A percentile compares a stretch with the other conserved stretches of the same genome.
Evolutionary conservation across 2,888 invertebrate species (phyloP).

Genomic region (Pheosia gnoma): DNA sequence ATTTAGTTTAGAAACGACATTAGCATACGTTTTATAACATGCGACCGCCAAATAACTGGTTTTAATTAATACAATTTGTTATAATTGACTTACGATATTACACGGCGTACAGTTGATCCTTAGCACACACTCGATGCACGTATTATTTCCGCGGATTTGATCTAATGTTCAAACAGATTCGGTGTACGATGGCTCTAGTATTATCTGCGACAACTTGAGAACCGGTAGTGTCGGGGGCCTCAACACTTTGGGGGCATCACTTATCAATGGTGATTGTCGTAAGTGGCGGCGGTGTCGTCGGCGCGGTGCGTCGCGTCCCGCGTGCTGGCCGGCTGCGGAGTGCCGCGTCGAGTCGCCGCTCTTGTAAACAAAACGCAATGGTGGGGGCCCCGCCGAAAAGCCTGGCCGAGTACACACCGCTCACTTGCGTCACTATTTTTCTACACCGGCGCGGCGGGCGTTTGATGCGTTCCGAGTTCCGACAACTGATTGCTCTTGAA

Average conservation of each 20-base stretch:
- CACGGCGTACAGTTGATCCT: conserved; percentile 56
- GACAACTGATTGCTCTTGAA: conserved; percentile 29
- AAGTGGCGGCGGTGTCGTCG: conserved; percentile 36
- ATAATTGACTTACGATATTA: conserved; percentile 64
- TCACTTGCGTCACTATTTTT: conserved; percentile 75
- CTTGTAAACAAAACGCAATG: conserved; percentile 80
- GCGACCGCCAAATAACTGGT: conserved; percentile 32
- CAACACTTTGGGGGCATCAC: conserved; percentile 55
- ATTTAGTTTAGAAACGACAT: conserved; percentile 48
- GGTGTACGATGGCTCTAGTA: conserved; percentile 43
- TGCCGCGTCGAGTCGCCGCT: conserved; percentile 73
- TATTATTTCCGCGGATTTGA: conserved; percentile 43
- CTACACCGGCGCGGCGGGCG: conserved; percentile 44
- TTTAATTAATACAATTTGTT: conserved; percentile 41
- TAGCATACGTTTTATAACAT: conserved; percentile 49
- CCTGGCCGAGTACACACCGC: conserved; percentile 70
- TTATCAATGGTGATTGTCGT: conserved; percentile 50
- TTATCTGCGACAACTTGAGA: conserved; percentile 40
- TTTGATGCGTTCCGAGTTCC: conserved; percentile 44
- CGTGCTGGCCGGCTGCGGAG: conserved; percentile 74
- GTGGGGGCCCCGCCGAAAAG: conserved; percentile 82
- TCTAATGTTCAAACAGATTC: conserved; percentile 38
- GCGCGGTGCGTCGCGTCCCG: conserved; percentile 68
- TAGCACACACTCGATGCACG: conserved; percentile 60
- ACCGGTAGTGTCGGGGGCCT: conserved; percentile 49